phyloP scores from a whole-genome alignment of 1,140 invertebrate genomes.

The Palaemon carinicauda region DNA sequence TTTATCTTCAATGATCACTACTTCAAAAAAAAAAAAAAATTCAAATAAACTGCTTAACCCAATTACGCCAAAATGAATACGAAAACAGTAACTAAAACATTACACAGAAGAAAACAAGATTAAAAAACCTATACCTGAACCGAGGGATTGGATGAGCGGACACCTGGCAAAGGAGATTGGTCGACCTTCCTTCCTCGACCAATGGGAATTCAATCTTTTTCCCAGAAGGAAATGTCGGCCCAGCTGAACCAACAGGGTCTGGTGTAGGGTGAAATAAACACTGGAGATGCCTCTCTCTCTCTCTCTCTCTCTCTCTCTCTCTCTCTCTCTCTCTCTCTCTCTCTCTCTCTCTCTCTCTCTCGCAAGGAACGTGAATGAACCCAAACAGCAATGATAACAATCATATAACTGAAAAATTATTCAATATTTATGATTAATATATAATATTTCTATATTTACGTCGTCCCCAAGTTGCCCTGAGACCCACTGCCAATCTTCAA shows the following conservation, averaged over 20 bases:
- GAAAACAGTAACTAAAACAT: too few relatives aligned
- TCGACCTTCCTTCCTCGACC: neutral
- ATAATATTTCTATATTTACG: too few relatives aligned
- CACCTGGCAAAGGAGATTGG: constrained; percentile 31
- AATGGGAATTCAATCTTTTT: constrained; percentile 40
- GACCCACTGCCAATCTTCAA: too few relatives aligned
- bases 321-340: neutral
- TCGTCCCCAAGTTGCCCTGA: too few relatives aligned
- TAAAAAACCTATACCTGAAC: constrained; percentile 59
- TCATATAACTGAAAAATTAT: too few relatives aligned
- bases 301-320: neutral
- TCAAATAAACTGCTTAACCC: too few relatives aligned
- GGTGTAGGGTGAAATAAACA: neutral
- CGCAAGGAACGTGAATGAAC: too few relatives aligned
- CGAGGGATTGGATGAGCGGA: constrained; percentile 59
- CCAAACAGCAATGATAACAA: neutral
- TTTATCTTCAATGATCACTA: too few relatives aligned
- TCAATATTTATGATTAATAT: too few relatives aligned
- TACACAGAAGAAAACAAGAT: neutral
- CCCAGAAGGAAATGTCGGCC: constrained; percentile 12
- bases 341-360: neutral
- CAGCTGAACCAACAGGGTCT: constrained; percentile 31
- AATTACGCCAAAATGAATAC: too few relatives aligned
- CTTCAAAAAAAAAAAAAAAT: too few relatives aligned
- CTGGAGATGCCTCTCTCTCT: neutral